Evolutionary conservation across 2,113 vertebrate species (phyloP), one percentile per base, ranked within the genome.

Genomic region (Nicator chloris): DNA sequence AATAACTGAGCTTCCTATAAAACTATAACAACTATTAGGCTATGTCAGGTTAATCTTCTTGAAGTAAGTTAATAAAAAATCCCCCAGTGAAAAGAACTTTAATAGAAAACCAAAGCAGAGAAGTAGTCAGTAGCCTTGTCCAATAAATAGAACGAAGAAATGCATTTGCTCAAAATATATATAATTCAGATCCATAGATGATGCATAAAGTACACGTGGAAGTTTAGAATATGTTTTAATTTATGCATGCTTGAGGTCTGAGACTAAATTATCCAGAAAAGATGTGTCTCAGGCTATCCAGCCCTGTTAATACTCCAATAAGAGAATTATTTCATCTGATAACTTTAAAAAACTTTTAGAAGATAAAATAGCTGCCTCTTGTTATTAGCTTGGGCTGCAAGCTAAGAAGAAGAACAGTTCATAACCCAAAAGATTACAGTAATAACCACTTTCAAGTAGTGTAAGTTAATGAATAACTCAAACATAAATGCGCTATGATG

Each of bases 351-450:
- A 85, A 64, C 13, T 19, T 75, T 47, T 79, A 17, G 68, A 75
- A 85, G 33, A 35, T 13, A 44, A 82, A 86, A 35, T n/a, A 28
- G 13, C n/a, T 80, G 37, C 24, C 5, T 77, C 10, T 79, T 82
- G n/a, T 79, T 56, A 69, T 88, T 92, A 72, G 28, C 24, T 65
- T 65, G n/a, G n/a, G n/a, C n/a, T n/a, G n/a, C n/a, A n/a, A n/a
- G n/a, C n/a, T n/a, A n/a, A n/a, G n/a, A n/a, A n/a, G n/a, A 83
- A 90, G 76, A 90, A 83, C 86, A 95, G 61, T 65, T 92, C 81
- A 65, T 87, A 95, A 95, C 63, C 59, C 26, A 57, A 60, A 85
- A 92, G 40, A 86, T 82, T 86, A 82, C 42, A 71, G 75, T 76
- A 95, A 85, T 88, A 82, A 24, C 31, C 70, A 88, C 50, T 86